Conservation (phyloP, 2,888 invertebrate species). For the Hymenopus coronatus region DNA sequence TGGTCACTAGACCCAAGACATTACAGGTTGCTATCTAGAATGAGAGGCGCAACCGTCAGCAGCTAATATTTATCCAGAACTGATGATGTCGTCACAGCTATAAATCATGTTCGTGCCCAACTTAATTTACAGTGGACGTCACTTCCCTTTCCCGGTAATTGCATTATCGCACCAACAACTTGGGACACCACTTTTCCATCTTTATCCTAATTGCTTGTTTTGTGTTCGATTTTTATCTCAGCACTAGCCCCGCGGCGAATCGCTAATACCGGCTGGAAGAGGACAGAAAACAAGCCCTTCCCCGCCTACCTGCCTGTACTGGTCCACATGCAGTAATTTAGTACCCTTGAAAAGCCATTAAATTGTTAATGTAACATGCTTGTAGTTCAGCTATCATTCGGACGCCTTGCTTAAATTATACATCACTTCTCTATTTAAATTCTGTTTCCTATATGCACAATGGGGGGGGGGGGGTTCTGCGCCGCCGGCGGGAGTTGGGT, state of each 20-base stretch:
- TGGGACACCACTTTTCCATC: not conserved
- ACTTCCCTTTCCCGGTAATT: not conserved
- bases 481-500: not conserved
- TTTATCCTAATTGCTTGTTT: not conserved
- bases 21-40: not conserved
- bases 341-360: conserved; percentile 31
- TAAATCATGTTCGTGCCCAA: not conserved
- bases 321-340: conserved; percentile 25
- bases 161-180: not conserved
- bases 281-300: not conserved
- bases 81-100: not conserved
- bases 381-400: conserved; percentile 27
- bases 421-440: conserved; percentile 18
- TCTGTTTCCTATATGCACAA: conserved; percentile 69
- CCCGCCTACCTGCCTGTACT: not conserved
- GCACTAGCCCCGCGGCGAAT: not conserved
- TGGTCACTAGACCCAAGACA: no score
- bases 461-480: conserved; percentile 51
- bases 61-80: not conserved
- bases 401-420: conserved; percentile 24
- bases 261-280: not conserved
- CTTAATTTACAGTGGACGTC: not conserved
- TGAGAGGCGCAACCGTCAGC: not conserved
- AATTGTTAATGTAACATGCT: conserved; percentile 31
- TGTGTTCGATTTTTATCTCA: conserved; percentile 16